Percentiles rank a stretch among this genome's conserved stretches.
These are phyloP conservation scores for Hydriomena furcata DNA, from an alignment of 2,888 invertebrate species.

Conservation along the genomic window DNA sequence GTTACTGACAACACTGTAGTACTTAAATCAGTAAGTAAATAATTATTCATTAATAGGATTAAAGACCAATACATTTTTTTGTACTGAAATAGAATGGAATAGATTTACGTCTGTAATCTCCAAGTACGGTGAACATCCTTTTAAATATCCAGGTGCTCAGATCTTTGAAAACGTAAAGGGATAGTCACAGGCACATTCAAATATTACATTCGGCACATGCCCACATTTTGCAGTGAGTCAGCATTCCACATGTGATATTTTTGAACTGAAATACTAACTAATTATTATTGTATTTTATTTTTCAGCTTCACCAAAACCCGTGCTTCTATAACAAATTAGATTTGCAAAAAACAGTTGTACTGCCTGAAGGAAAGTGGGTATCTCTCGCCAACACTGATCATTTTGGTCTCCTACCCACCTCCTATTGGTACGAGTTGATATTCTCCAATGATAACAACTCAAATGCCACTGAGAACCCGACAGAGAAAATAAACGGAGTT, in stretches of 20 bases:
- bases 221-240: too few relatives aligned
- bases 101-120: too few relatives aligned
- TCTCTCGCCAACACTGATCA: conserved; percentile 72
- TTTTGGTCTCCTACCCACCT: conserved; percentile 78
- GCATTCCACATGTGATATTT: too few relatives aligned
- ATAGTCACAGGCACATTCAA: too few relatives aligned
- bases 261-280: too few relatives aligned
- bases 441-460: background rate
- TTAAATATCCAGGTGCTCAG: too few relatives aligned
- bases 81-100: conserved; percentile 29
- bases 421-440: conserved; percentile 75
- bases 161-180: too few relatives aligned
- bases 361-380: conserved; percentile 56
- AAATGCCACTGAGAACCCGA: background rate
- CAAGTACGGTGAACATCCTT: too few relatives aligned
- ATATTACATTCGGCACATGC: too few relatives aligned
- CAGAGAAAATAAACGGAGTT: background rate
- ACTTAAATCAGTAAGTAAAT: conserved; percentile 67
- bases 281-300: background rate
- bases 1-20: conserved; percentile 58
- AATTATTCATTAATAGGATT: too few relatives aligned
- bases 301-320: conserved; percentile 81
- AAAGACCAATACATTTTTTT: conserved; percentile 8
- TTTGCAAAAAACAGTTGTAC: conserved; percentile 47
- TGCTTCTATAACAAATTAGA: conserved; percentile 69